These are phyloP conservation scores for Micromys minutus DNA, from an alignment of 2,113 vertebrate species.

Conservation along the genomic window DNA sequence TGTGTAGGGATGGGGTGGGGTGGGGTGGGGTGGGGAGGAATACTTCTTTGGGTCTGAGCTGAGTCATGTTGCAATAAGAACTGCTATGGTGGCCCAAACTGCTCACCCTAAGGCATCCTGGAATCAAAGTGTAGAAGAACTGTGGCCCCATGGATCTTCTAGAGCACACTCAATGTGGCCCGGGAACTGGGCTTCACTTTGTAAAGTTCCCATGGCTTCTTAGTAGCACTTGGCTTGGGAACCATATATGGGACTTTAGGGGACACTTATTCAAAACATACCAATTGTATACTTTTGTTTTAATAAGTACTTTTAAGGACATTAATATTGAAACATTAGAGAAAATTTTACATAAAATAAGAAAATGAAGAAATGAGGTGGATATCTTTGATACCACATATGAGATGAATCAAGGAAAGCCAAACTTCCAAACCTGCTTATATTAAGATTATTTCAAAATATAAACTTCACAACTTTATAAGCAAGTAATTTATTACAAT, in stretches of 20 bases:
- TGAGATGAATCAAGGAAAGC: neutral
- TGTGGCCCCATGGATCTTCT: neutral
- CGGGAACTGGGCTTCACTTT: neutral
- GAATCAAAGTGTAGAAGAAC: neutral
- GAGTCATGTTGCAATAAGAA: too few relatives aligned
- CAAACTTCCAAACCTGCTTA: neutral
- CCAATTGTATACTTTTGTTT: neutral
- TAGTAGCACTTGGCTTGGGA: neutral
- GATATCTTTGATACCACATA: neutral
- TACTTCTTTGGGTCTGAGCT: neutral
- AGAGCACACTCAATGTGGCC: neutral
- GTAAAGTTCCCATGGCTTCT: neutral
- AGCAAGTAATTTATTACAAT: neutral
- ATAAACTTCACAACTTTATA: neutral
- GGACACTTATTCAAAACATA: neutral
- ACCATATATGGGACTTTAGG: neutral
- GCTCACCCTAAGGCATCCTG: neutral
- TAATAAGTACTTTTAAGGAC: constrained; percentile 7
- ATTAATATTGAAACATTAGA: neutral
- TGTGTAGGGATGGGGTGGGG: too few relatives aligned
- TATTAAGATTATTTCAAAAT: constrained; percentile 9
- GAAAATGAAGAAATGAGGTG: neutral
- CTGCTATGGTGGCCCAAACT: neutral
- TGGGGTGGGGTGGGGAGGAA: too few relatives aligned
- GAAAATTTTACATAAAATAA: constrained; percentile 41